Evolutionary conservation across 2,888 invertebrate genomes (phyloP).

Genomic region (Drosophila demipolita): DNA sequence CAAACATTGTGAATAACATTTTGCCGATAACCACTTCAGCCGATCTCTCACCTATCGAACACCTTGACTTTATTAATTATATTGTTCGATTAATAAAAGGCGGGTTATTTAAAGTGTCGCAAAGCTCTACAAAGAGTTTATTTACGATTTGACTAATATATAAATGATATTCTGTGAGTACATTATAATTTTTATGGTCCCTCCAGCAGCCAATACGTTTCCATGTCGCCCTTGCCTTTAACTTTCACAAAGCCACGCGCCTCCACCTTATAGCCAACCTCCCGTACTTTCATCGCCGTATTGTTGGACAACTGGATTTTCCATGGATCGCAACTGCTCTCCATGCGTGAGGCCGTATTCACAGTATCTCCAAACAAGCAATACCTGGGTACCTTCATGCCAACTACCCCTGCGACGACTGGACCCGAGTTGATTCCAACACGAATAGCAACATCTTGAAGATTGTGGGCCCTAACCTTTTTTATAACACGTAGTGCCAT

Average conservation of each 20-base stretch:
- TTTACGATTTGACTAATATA: constrained; percentile 5
- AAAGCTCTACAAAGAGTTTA: constrained; percentile 6
- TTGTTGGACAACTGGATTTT: constrained; percentile 91
- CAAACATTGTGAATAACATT: constrained; percentile 10
- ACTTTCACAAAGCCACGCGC: constrained; percentile 91
- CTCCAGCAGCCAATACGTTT: constrained; percentile 91
- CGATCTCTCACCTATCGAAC: constrained; percentile 20
- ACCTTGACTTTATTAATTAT: background rate
- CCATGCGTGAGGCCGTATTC: constrained; percentile 96
- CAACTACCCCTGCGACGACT: constrained; percentile 95
- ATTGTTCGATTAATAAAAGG: background rate
- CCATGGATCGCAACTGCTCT: constrained; percentile 88
- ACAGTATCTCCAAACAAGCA: constrained; percentile 96
- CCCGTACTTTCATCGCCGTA: constrained; percentile 89
- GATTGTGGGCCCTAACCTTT: constrained; percentile 88
- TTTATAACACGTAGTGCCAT: constrained; percentile 91
- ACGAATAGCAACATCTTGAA: constrained; percentile 87
- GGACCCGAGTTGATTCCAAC: constrained; percentile 93
- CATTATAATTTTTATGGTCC: constrained; percentile 83
- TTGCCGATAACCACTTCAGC: background rate
- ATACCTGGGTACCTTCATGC: constrained; percentile 93
- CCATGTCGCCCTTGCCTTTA: constrained; percentile 96
- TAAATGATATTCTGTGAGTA: background rate
- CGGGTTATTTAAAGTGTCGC: background rate
- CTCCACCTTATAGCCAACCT: constrained; percentile 88